phyloP scores from a whole-genome alignment of 2,888 invertebrate species.

The Phyllotreta cruciferae region DNA sequence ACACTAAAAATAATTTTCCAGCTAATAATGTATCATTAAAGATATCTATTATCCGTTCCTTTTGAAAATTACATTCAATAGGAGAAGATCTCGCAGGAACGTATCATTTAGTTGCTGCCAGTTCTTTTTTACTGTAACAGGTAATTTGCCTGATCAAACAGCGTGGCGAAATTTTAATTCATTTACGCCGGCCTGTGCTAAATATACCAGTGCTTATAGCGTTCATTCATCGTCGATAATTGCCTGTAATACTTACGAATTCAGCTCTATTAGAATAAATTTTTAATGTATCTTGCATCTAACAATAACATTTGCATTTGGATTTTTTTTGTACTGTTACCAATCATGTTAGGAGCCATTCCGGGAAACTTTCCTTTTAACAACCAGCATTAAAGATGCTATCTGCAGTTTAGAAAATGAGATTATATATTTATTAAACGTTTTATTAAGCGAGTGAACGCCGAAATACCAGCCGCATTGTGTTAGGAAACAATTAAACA shows the following conservation, averaged over 20 bases:
- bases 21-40: too few species aligned
- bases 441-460: constrained; percentile 9
- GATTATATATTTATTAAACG: constrained; percentile 5
- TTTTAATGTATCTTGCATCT: too few species aligned
- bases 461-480: constrained; percentile 19
- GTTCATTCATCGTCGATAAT: too few species aligned
- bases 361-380: too few species aligned
- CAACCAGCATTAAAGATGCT: too few species aligned
- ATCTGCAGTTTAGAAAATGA: too few species aligned
- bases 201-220: background rate
- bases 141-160: constrained; percentile 12
- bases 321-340: background rate
- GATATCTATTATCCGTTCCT: too few species aligned
- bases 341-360: background rate
- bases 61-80: too few species aligned
- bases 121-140: background rate
- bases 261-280: too few species aligned
- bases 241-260: too few species aligned
- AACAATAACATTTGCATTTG: too few species aligned
- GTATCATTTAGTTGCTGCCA: constrained; percentile 4
- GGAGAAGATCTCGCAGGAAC: background rate
- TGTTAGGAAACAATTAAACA: constrained; percentile 19
- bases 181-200: constrained; percentile 2
- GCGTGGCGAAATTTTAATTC: constrained; percentile 20
- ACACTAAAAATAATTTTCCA: too few species aligned